These are phyloP conservation scores for Isurus oxyrinchus DNA, from an alignment of 2,113 vertebrate genomes.

Conservation along the genomic window DNA sequence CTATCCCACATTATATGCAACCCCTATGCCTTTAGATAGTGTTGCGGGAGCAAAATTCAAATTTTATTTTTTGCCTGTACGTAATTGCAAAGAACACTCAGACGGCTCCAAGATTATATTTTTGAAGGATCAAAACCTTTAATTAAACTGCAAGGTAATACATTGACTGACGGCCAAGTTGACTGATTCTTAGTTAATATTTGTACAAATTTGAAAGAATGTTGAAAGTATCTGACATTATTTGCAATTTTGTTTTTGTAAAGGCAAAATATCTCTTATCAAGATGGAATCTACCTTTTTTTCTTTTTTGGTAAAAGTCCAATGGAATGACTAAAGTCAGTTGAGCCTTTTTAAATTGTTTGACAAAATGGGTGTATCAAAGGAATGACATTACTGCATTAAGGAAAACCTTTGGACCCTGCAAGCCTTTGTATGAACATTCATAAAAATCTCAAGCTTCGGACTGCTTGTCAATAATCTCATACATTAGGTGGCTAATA, in stretches of 20 bases:
- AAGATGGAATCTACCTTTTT: neutral
- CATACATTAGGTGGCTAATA: neutral
- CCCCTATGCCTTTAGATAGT: neutral
- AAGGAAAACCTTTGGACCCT: conserved; percentile 11
- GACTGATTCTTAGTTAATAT: neutral
- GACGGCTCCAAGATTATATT: neutral
- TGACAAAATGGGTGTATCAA: conserved; percentile 18
- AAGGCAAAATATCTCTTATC: neutral
- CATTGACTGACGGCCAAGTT: neutral
- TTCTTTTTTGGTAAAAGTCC: neutral
- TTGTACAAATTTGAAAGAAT: neutral
- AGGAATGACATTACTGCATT: conserved; percentile 25
- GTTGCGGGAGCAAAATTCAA: neutral
- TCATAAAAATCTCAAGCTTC: conserved; percentile 4
- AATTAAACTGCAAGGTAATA: neutral
- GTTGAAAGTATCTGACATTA: neutral
- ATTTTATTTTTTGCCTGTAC: neutral
- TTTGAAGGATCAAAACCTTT: neutral
- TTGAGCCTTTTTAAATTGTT: neutral
- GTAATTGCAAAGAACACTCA: neutral
- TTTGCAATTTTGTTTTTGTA: neutral
- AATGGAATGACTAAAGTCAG: neutral
- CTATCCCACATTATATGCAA: neutral
- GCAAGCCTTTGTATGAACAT: conserved; percentile 2
- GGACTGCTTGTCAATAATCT: conserved; percentile 11